Conservation (phyloP, 2,797 vertebrate species). For the Okamejei kenojei region DNA sequence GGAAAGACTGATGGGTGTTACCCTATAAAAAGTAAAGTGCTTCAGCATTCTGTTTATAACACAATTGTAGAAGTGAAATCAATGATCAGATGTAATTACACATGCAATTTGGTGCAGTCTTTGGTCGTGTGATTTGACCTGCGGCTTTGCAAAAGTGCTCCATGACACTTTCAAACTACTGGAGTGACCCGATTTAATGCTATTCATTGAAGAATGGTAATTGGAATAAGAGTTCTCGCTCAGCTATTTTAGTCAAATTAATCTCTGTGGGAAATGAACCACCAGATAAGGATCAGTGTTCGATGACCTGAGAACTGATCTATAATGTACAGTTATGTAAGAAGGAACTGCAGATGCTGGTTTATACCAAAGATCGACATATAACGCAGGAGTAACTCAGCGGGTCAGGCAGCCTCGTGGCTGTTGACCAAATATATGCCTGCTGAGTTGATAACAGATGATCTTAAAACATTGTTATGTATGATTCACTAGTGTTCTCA, state of each 20-base stretch:
- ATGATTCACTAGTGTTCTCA: background rate
- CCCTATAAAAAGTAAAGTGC: background rate
- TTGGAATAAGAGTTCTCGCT: background rate
- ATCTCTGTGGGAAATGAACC: background rate
- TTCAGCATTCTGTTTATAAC: background rate
- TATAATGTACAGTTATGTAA: background rate
- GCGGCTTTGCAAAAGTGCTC: background rate
- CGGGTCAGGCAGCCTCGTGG: too few species aligned
- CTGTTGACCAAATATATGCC: too few species aligned
- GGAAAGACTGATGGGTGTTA: background rate
- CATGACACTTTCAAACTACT: background rate
- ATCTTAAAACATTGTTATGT: too few species aligned
- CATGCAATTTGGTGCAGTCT: background rate
- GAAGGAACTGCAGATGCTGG: background rate
- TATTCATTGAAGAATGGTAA: background rate
- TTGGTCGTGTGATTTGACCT: background rate
- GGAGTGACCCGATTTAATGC: background rate
- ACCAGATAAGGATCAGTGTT: background rate
- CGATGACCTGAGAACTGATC: background rate
- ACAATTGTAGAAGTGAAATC: background rate
- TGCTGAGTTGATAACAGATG: too few species aligned
- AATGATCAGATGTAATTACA: background rate
- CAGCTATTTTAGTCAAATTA: background rate
- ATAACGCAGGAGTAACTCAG: too few species aligned
- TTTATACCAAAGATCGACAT: too few species aligned